Conservation (phyloP, 2,888 invertebrate genomes). For the Rotaria macrura region DNA sequence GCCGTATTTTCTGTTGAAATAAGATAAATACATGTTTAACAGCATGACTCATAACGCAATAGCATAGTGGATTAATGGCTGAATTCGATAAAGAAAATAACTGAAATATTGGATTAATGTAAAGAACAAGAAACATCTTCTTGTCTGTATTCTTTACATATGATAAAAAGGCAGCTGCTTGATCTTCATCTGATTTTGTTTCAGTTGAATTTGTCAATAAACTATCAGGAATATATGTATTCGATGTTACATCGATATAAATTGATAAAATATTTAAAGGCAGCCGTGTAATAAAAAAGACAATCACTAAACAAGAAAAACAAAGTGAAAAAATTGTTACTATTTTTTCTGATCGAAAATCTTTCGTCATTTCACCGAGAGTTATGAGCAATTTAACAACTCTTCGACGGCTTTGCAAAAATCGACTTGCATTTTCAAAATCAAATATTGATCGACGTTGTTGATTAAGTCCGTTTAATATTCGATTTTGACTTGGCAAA, state of each 20-base stretch:
- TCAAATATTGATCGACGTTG: not conserved
- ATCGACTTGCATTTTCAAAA: not conserved
- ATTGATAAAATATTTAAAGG: slow-evolving; percentile 28
- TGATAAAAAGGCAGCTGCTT: no score
- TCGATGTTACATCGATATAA: slow-evolving; percentile 28
- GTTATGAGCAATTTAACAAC: slow-evolving; percentile 30
- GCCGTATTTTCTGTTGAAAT: not conserved
- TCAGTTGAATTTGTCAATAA: not conserved
- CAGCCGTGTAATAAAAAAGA: slow-evolving; percentile 26
- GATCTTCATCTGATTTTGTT: not conserved
- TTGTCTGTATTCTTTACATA: not conserved
- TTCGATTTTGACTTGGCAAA: not conserved
- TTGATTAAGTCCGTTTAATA: not conserved
- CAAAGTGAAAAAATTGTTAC: not conserved
- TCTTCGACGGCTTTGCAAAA: slow-evolving; percentile 30
- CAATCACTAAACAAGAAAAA: slow-evolving; percentile 22
- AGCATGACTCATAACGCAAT: slow-evolving; percentile 28
- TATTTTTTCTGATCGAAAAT: no score
- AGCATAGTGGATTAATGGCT: slow-evolving; percentile 31
- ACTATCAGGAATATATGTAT: slow-evolving; percentile 15
- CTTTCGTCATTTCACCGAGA: not conserved
- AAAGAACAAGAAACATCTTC: slow-evolving; percentile 23
- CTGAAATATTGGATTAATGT: slow-evolving; percentile 28
- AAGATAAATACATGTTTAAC: slow-evolving; percentile 23
- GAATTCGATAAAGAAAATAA: slow-evolving; percentile 30